Evolutionary conservation across 2,113 vertebrate genomes (phyloP).

Genomic region (Echinops telfairi): DNA sequence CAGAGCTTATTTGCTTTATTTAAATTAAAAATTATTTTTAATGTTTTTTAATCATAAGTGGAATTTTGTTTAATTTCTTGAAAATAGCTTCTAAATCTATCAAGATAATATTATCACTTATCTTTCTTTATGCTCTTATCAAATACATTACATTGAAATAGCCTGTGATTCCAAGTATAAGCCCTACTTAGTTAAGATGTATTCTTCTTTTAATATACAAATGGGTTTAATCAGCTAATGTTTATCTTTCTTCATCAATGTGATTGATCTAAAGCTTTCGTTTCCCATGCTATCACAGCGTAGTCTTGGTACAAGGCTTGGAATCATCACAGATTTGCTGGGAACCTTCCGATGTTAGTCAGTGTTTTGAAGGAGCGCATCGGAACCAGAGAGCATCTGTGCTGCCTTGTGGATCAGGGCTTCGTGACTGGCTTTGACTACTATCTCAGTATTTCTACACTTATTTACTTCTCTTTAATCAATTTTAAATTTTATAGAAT

Average conservation of each 20-base stretch:
- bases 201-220: conserved; percentile 45
- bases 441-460: conserved; percentile 49
- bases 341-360: conserved; percentile 19
- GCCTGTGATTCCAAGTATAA: conserved; percentile 56
- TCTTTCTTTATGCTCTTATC: conserved; percentile 50
- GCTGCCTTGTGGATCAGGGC: neutral
- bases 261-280: conserved; percentile 21
- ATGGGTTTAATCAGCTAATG: conserved; percentile 48
- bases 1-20: conserved; percentile 35
- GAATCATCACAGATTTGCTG: neutral
- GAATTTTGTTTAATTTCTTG: conserved; percentile 13
- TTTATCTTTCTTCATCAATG: conserved; percentile 31
- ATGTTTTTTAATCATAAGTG: conserved; percentile 17
- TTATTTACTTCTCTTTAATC: conserved; percentile 36
- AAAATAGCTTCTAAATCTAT: conserved; percentile 44
- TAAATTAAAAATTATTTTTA: conserved; percentile 45
- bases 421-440: conserved; percentile 49
- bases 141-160: conserved; percentile 52
- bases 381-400: neutral
- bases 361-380: conserved; percentile 10
- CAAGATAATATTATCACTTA: conserved; percentile 14
- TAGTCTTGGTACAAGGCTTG: neutral
- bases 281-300: neutral
- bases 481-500: conserved; percentile 53
- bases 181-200: conserved; percentile 17